Conservation (phyloP, 2,797 vertebrate species). For the Pogonophryne albipinna region DNA sequence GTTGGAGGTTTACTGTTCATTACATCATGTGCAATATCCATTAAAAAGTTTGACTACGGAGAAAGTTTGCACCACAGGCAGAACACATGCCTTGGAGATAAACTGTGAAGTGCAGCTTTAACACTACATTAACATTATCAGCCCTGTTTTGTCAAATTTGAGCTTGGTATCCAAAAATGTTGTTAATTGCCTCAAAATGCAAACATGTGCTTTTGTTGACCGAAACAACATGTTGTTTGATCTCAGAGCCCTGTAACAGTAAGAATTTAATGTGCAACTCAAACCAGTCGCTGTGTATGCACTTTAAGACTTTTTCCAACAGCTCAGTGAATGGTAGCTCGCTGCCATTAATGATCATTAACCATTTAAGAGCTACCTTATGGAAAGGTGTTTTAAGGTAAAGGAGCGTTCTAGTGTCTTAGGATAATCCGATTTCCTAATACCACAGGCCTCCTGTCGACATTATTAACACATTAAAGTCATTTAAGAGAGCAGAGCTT, state of each 20-base stretch:
- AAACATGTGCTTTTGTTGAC: conserved; percentile 5
- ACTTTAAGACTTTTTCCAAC: neutral
- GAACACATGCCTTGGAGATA: conserved; percentile 12
- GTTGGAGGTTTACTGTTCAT: conserved; percentile 48
- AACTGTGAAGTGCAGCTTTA: conserved; percentile 20
- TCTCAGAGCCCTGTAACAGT: neutral
- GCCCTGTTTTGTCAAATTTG: neutral
- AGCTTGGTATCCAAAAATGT: neutral
- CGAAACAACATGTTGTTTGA: neutral
- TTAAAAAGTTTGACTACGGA: conserved; percentile 15
- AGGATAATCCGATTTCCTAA: neutral
- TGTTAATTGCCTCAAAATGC: neutral
- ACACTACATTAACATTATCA: conserved; percentile 3
- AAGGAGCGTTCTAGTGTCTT: neutral
- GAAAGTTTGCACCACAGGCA: conserved; percentile 4
- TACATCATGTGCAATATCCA: conserved; percentile 41
- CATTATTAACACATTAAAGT: neutral
- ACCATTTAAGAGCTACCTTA: neutral
- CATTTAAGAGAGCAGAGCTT: neutral
- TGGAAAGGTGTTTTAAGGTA: neutral
- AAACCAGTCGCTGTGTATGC: neutral
- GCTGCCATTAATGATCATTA: neutral
- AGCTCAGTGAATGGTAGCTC: neutral
- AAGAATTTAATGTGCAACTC: neutral
- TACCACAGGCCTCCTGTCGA: neutral